Evolutionary conservation across 2,888 invertebrate species (phyloP), one percentile per base, ranked within the genome.

Genomic region (Schizaphis graminum): DNA sequence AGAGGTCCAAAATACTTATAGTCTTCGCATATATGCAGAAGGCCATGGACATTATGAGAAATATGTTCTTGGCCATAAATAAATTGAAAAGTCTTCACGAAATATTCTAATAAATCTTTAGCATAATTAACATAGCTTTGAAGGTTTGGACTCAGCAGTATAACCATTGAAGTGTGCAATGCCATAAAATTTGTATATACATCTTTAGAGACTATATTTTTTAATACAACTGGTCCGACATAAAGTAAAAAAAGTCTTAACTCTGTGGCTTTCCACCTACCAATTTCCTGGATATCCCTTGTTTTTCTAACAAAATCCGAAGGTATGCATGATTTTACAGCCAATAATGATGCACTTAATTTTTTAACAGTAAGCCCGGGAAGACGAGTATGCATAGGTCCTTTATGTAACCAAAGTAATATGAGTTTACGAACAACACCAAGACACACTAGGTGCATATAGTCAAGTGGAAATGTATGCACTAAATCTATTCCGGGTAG

Each of bases 111-210:
- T 47, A 85, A 85, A 2, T 85, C 85, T 85, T 47, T 85, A 85
- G 85, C 85, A 85, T 85, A 85, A 85, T 85, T 85, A 24, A 85
- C 41, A 85, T 24, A 85, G 35, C 44, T 8, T 85, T 85, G 44
- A 85, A 44, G 44, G 24, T 85, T 85, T 24, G 85, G 85, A 85
- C 44, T 85, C 16, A 85, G 44, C 1, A 44, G 24, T 44, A 44
- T 85, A 5, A 84, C 41, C 84, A 84, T 84, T 24, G 41, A 41
- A 84, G 35, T 35, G 35, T 84, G 84, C 84, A 41, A 84, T 21
- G 84, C 41, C 84, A 84, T 84, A 84, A 84, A 84, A 84, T 84
- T 84, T 41, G 84, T 84, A 84, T 41, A 84, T 21, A 41, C 41
- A 35, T 84, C 35, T 84, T 41, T 41, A 41, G 84, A 5, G 21